Conservation (phyloP, 53 echinoderm and acorn worm species). For the Hippasteria phrygiana region DNA sequence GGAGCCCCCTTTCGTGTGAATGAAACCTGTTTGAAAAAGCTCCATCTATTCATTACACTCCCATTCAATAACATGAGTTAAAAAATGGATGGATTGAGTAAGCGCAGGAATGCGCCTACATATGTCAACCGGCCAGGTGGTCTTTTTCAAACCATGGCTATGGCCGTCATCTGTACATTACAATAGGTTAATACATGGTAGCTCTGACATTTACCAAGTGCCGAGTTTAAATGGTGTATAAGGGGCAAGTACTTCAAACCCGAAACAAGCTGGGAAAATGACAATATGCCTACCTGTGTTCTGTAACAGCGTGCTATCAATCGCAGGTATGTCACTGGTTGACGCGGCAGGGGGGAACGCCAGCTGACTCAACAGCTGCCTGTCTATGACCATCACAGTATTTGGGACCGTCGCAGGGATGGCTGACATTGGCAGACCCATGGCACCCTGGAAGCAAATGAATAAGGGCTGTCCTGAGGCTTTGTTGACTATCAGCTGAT, state of each 20-base stretch:
- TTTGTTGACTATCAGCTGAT: no score
- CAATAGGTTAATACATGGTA: not conserved
- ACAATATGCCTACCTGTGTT: conserved; percentile 15
- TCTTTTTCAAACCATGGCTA: no score
- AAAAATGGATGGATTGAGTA: no score
- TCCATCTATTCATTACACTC: no score
- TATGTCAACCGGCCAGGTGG: no score
- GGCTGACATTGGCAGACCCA: conserved; percentile 47
- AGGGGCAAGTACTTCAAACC: not conserved
- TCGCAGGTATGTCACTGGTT: not conserved
- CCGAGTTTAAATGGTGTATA: not conserved
- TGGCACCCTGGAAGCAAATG: conserved; percentile 4
- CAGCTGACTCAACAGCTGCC: conserved; percentile 53
- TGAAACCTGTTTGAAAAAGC: no score
- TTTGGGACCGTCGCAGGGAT: conserved; percentile 34
- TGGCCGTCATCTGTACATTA: no score
- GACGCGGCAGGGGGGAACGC: conserved; percentile 20
- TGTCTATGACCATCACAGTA: conserved; percentile 45
- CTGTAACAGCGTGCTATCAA: conserved; percentile 46
- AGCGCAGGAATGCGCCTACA: no score
- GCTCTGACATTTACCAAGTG: not conserved
- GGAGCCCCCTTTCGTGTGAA: no score
- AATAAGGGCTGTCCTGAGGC: no score
- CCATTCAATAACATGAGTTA: no score
- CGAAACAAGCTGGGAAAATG: not conserved